A percentile compares a stretch with the other conserved stretches of the same genome.
phyloP scores from a whole-genome alignment of 1,140 invertebrate genomes.

The Aphaenogaster ashmeadi region DNA sequence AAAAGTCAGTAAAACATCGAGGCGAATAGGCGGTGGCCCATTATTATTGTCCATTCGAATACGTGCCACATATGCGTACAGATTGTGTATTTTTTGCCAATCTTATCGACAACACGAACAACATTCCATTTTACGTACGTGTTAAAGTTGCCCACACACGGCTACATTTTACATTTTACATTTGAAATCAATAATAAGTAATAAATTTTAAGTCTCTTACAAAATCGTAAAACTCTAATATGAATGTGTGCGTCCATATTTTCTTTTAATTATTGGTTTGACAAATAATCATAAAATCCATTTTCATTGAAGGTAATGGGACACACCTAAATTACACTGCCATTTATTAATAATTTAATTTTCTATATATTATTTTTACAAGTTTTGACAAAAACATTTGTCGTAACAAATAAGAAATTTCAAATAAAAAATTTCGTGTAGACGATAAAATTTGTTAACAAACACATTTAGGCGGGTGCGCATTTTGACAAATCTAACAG shows the following conservation, averaged over 20 bases:
- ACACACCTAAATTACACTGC: background rate
- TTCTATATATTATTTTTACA: background rate
- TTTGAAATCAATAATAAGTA: background rate
- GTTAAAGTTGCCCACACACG: background rate
- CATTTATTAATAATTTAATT: background rate
- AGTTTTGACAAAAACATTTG: background rate
- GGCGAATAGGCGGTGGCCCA: background rate
- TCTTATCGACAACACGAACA: slow-evolving; percentile 3
- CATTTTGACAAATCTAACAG: background rate
- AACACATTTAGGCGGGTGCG: background rate
- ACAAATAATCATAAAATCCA: background rate
- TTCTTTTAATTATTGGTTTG: background rate
- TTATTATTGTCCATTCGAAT: slow-evolving; percentile 27
- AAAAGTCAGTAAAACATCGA: slow-evolving; percentile 29
- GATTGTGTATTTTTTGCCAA: background rate
- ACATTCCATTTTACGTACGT: background rate
- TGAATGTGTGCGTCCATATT: background rate
- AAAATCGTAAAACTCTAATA: background rate
- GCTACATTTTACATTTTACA: slow-evolving; percentile 1
- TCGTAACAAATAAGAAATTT: background rate
- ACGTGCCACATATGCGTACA: background rate
- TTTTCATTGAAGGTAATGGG: background rate
- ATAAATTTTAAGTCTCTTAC: background rate
- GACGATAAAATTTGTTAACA: background rate
- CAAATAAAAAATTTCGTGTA: slow-evolving; percentile 1